phyloP scores from a whole-genome alignment of 2,113 vertebrate species.

The Elgaria multicarinata region DNA sequence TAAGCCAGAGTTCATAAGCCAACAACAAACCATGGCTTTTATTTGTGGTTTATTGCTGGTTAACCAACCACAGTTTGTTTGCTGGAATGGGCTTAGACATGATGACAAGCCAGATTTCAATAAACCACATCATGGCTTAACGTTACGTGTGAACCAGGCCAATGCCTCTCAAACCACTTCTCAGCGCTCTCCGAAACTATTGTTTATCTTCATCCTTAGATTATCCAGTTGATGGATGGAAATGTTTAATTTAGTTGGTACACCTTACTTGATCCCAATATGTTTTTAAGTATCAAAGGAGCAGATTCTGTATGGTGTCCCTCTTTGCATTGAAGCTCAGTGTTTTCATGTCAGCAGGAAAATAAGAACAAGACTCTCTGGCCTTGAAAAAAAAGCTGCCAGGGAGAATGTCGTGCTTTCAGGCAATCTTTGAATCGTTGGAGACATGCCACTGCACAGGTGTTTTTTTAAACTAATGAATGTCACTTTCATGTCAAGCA shows the following conservation, averaged over 20 bases:
- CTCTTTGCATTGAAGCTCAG: neutral
- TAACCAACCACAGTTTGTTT: too few species aligned
- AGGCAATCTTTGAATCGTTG: conserved; percentile 58
- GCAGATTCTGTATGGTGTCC: conserved; percentile 35
- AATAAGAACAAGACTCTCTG: conserved; percentile 51
- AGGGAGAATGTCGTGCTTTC: conserved; percentile 55
- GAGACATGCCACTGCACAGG: conserved; percentile 26
- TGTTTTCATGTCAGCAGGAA: conserved; percentile 62
- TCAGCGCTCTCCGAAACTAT: neutral
- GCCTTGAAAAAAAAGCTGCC: conserved; percentile 69
- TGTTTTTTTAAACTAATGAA: conserved; percentile 62
- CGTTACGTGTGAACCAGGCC: too few species aligned
- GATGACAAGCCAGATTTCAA: too few species aligned
- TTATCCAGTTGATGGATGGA: neutral
- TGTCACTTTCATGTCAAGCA: conserved; percentile 62
- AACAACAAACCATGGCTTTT: too few species aligned
- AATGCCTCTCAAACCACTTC: neutral
- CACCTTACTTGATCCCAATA: conserved; percentile 18
- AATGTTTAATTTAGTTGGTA: neutral
- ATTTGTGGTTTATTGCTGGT: too few species aligned
- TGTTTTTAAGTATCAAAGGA: conserved; percentile 40
- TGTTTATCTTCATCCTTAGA: neutral
- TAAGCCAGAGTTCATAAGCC: too few species aligned
- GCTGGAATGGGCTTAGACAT: too few species aligned
- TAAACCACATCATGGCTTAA: too few species aligned